These are phyloP conservation scores for Idris sp. DNA, from an alignment of 1,140 invertebrate species.

Conservation along the genomic window DNA sequence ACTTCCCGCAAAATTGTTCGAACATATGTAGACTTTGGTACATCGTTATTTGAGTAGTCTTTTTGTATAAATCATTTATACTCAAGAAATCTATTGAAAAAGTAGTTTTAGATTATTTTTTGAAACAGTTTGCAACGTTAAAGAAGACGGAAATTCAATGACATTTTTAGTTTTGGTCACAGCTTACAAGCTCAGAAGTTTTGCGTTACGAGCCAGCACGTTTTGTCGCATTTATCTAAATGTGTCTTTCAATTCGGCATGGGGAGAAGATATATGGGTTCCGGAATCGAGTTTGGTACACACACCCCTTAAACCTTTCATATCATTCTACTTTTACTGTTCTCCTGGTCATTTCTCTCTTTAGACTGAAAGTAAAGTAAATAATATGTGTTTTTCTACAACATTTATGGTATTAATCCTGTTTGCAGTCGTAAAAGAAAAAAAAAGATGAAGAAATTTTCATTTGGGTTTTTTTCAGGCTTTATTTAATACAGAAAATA, in stretches of 20 bases:
- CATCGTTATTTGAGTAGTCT: no score
- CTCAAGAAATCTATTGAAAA: background rate
- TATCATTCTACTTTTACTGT: background rate
- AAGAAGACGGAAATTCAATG: conserved; percentile 21
- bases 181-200: conserved; percentile 40
- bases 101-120: conserved; percentile 19
- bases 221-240: conserved; percentile 51
- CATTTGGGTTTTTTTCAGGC: no score
- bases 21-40: background rate
- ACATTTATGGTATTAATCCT: no score
- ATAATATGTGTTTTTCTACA: background rate
- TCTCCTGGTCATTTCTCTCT: background rate
- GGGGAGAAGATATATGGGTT: conserved; percentile 28
- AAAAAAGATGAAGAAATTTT: no score
- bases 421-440: no score
- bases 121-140: conserved; percentile 6
- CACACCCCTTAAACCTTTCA: conserved; percentile 26
- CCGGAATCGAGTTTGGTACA: conserved; percentile 36
- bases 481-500: no score
- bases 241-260: conserved; percentile 42
- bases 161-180: conserved; percentile 9
- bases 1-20: conserved; percentile 14
- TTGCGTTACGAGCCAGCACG: conserved; percentile 27
- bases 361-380: conserved; percentile 1
- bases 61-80: no score